Base-by-base conservation (phyloP, 2,797 vertebrate genomes). In the Atherinosoma microstoma region DNA sequence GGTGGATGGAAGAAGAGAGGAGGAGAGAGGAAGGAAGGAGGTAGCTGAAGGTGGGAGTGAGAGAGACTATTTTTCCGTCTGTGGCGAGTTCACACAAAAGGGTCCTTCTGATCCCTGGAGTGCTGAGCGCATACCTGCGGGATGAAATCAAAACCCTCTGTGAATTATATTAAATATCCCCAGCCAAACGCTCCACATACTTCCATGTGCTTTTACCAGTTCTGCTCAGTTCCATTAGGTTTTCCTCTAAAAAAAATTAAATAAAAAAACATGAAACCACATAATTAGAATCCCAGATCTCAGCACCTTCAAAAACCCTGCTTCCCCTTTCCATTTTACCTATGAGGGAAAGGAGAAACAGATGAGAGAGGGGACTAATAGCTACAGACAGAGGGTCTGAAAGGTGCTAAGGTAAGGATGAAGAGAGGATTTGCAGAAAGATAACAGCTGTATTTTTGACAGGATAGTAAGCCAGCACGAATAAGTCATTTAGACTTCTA, bases 111-210 rank as follows among this genome's bases (percentile, higher is more conserved):
- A 91, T 93, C 83, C 87, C 84, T 70, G 84, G 91, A 91, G 89
- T 80, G 75, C 88, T 38, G 82, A 85, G 86, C 80, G 83, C 93
- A 95, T 94, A 94, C 93, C 91, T 94, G 93, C 27, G 85, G 92
- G 92, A 94, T 94, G 88, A 94, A 95, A 93, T 91, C 83, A 91
- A 94, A 93, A 89, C 92, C 92, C 87, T 91, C 84, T 71, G 92
- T 89, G 91, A 94, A 91, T 94, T 94, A 89, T 91, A 91, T 90
- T 88, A 88, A 87, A 87, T 73, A 86, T 79, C 69, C 83, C 74
- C 79, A 75, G 87, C 92, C 92, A 92, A 92, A 84, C 73, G 11
- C 85, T 76, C 82, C 87, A 78, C 91, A 92, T 88, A 90, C 88
- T 90, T 94, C 85, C 84, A 89, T 79, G 79, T 91, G 87, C 85